Conservation (phyloP, 2,888 invertebrate species). For the Rosalia funebris region DNA sequence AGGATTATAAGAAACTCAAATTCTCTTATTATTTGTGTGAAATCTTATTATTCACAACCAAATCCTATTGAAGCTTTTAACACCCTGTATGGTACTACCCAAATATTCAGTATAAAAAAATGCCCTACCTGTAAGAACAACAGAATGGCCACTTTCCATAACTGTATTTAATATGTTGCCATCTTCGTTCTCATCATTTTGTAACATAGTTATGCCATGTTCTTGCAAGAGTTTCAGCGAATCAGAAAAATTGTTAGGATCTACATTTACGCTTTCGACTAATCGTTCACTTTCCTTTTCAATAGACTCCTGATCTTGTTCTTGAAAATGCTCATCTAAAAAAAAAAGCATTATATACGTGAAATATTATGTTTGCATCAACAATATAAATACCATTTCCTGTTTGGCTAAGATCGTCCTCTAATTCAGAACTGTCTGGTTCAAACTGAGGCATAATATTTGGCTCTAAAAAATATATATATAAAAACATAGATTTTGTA, state of each 20-base stretch:
- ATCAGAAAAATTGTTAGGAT: slow-evolving; percentile 53
- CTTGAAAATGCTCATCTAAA: slow-evolving; percentile 18
- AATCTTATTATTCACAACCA: too few relatives aligned
- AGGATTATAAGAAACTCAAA: too few relatives aligned
- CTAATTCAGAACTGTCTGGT: slow-evolving; percentile 7
- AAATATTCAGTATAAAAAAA: too few relatives aligned
- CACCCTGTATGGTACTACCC: too few relatives aligned
- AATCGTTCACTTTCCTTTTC: slow-evolving; percentile 32
- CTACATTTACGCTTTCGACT: slow-evolving; percentile 24
- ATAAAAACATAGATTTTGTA: slow-evolving; percentile 3
- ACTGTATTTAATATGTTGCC: slow-evolving; percentile 80
- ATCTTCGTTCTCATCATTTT: slow-evolving; percentile 71
- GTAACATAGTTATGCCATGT: slow-evolving; percentile 89
- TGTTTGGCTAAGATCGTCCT: slow-evolving; percentile 12
- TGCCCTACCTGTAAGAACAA: slow-evolving; percentile 84
- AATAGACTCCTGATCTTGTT: slow-evolving; percentile 25
- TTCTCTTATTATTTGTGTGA: too few relatives aligned
- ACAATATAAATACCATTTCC: slow-evolving; percentile 3
- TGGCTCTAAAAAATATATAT: slow-evolving; percentile 31
- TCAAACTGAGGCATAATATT: slow-evolving; percentile 4
- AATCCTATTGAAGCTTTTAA: too few relatives aligned
- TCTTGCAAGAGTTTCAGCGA: slow-evolving; percentile 78
- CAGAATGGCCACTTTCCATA: slow-evolving; percentile 85
- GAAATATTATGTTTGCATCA: not conserved
- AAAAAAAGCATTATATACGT: not conserved